A percentile compares a stretch with the other conserved stretches of the same genome.
phyloP scores from a whole-genome alignment of 2,113 vertebrate species.

The Plecturocebus donacophilus region DNA sequence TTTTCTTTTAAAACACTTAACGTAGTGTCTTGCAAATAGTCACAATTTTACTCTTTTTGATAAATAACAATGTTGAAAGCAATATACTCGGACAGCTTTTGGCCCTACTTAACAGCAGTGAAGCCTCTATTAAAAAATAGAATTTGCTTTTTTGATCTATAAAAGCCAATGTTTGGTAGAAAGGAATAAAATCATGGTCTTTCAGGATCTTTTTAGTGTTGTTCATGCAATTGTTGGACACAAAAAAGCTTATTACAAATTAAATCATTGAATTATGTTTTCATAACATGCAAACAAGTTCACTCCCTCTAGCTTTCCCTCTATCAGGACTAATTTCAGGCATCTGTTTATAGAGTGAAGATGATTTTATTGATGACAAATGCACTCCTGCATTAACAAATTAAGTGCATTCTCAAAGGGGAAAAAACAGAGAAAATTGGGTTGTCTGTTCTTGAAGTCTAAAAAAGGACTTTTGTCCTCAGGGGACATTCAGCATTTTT shows the following conservation, averaged over 20 bases:
- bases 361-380: conserved; percentile 80
- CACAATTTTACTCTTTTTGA: background rate
- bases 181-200: background rate
- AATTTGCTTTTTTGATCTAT: conserved; percentile 27
- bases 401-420: conserved; percentile 75
- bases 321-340: conserved; percentile 72
- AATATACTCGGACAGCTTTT: background rate
- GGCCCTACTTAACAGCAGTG: background rate
- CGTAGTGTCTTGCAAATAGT: background rate
- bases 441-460: conserved; percentile 72
- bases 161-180: conserved; percentile 37
- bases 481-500: conserved; percentile 72
- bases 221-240: background rate
- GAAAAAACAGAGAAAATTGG: conserved; percentile 78
- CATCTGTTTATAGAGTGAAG: conserved; percentile 72
- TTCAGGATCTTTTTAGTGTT: conserved; percentile 24
- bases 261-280: conserved; percentile 61
- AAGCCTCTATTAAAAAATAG: background rate
- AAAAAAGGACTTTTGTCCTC: conserved; percentile 73
- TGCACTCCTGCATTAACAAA: conserved; percentile 73
- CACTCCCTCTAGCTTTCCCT: conserved; percentile 18
- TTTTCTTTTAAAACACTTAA: conserved; percentile 4
- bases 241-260: conserved; percentile 60
- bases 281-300: conserved; percentile 47
- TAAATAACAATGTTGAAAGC: background rate